Percentiles rank a stretch among this genome's conserved stretches.
These are phyloP conservation scores for Monopterus albus DNA, from an alignment of 2,113 vertebrate species.

Conservation along the genomic window DNA sequence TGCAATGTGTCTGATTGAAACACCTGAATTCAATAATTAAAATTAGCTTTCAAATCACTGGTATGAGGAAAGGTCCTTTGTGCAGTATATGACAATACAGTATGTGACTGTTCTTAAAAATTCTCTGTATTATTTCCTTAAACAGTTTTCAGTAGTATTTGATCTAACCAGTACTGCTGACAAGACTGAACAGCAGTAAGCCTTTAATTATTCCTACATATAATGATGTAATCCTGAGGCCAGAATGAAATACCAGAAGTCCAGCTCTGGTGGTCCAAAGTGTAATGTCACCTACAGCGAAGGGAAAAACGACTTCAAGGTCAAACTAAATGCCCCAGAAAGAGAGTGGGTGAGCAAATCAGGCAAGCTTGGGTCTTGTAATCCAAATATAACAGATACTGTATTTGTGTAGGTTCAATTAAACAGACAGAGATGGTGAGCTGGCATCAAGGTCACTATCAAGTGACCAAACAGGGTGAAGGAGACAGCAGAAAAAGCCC, in stretches of 20 bases:
- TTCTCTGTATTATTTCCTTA: not conserved
- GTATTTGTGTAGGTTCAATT: slow-evolving; percentile 33
- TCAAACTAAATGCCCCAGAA: slow-evolving; percentile 58
- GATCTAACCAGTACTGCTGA: slow-evolving; percentile 19
- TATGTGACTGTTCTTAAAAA: not conserved
- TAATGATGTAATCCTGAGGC: slow-evolving; percentile 33
- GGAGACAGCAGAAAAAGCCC: slow-evolving; percentile 11
- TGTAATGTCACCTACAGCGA: slow-evolving; percentile 55
- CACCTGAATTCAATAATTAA: too few relatives aligned
- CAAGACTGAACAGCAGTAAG: slow-evolving; percentile 13
- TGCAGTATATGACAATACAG: too few relatives aligned
- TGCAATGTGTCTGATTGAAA: too few relatives aligned
- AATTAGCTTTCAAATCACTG: slow-evolving; percentile 6
- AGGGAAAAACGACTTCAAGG: slow-evolving; percentile 61
- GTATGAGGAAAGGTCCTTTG: not conserved
- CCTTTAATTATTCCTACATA: slow-evolving; percentile 37
- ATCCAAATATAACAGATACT: slow-evolving; percentile 70
- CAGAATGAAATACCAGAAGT: slow-evolving; percentile 68
- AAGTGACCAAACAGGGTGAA: slow-evolving; percentile 24
- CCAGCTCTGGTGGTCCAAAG: slow-evolving; percentile 66
- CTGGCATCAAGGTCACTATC: slow-evolving; percentile 42
- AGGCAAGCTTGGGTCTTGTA: slow-evolving; percentile 22
- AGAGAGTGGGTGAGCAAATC: slow-evolving; percentile 46
- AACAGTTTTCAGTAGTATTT: not conserved
- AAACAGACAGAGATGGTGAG: slow-evolving; percentile 38